Base-by-base conservation (phyloP, 2,113 vertebrate genomes). In the Mohoua ochrocephala region DNA sequence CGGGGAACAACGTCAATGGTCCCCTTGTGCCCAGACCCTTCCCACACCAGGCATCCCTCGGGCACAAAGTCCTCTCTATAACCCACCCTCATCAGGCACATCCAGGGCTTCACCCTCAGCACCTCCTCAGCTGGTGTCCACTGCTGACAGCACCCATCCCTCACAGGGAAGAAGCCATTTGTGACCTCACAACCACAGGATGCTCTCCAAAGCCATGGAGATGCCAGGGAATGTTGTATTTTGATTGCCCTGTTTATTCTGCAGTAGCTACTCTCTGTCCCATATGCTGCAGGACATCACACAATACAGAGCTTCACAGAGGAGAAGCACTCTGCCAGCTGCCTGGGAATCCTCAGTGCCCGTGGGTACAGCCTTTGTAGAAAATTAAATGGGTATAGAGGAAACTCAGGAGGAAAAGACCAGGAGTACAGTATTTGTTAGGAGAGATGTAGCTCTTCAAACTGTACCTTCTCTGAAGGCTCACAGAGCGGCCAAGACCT, bases 221-320 rank as follows among this genome's bases (percentile, higher is more conserved):
- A 78, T 37, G 65, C 35, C 39, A 37, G 24, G 31, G 10, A n/a
- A 57, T 31, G 19, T 18, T 49, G 27, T n/a, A 31, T 69, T 60
- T 83, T 33, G 42, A 81, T 16, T 37, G 8, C 16, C 49, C 74
- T 31, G 12, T 50, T 84, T 84, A 41, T 47, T 52, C 67, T 56
- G 37, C 1, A 68, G 67, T 30, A 27, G 54, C 44, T 53, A 8
- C 30, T 42, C 53, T 35, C 61, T 70, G 56, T 54, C 67, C 69
- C 49, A 52, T 7, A 6, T 1, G 3, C 31, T 60, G 11, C 8
- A 10, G 9, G 42, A 18, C 4, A 20, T 37, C 7, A 9, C 3
- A 9, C 3, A 50, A 30, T 3, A 33, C 21, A 37, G 52, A 68
- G 65, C 30, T 92, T 27, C 37, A 13, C 0, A 0, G 31, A 88